phyloP scores from a whole-genome alignment of 2,113 vertebrate genomes.

The Ascaphus truei region DNA sequence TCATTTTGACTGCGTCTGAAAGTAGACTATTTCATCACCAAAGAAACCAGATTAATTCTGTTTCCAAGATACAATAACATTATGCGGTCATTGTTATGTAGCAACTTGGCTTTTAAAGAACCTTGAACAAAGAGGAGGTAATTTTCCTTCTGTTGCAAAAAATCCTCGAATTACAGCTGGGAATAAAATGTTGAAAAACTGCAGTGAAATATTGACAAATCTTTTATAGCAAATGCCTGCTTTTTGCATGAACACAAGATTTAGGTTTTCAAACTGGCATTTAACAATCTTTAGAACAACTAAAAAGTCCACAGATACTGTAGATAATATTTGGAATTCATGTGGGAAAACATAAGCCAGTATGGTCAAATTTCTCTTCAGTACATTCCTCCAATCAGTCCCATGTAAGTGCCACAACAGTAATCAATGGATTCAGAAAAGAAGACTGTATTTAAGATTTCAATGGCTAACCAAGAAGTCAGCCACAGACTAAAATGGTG shows the following conservation, averaged over 20 bases:
- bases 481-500: constrained; percentile 51
- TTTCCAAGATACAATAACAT: too few relatives aligned
- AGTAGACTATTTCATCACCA: too few relatives aligned
- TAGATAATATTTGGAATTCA: neutral
- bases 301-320: neutral
- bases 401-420: constrained; percentile 42
- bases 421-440: constrained; percentile 26
- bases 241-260: too few relatives aligned
- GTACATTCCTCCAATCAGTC: constrained; percentile 14
- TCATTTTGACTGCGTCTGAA: too few relatives aligned
- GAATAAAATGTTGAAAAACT: neutral
- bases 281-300: neutral
- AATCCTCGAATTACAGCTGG: too few relatives aligned
- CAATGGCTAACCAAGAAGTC: constrained; percentile 41
- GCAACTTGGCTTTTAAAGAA: too few relatives aligned
- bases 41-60: too few relatives aligned
- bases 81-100: too few relatives aligned
- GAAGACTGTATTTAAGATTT: constrained; percentile 41
- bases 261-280: too few relatives aligned
- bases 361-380: neutral
- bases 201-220: neutral
- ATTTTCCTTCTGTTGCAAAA: too few relatives aligned
- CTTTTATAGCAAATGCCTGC: too few relatives aligned
- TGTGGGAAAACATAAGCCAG: neutral
- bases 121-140: too few relatives aligned